Base-by-base conservation (phyloP, 2,888 invertebrate genomes). In the Phania funesta region DNA sequence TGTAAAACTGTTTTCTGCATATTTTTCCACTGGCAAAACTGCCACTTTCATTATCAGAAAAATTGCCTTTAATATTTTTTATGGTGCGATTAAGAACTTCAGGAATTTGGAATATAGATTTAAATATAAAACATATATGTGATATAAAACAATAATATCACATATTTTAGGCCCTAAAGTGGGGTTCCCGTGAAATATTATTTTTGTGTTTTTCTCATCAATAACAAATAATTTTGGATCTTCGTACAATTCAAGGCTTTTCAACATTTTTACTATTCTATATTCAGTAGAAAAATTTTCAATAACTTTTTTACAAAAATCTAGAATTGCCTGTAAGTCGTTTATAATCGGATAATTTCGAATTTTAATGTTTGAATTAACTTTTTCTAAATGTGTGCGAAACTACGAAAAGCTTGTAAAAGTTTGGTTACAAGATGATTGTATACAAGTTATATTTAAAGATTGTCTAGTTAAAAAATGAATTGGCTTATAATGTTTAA, bases 261-360 rank as follows among this genome's bases (percentile, higher is more conserved):
- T 77, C 35, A 77, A 56, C 62, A 46, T 44, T 46, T 70, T 70
- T 41, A 77, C 50, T 26, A 70, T 41, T 64, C 26, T 29, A 41
- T 77, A 70, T 56, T 77, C 77, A 32, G 77, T 54, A 18, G 41
- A 77, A 6, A 32, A 8, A 32, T 6, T 9, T 32, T 32, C 32
- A 32, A 32, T 8, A n/a, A 70, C 62, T 44, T 20, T 48, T 11
- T 54, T 68, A 54, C 68, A 68, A 62, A 76, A 68, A 62, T 54
- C n/a, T 64, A 64, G 44, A 54, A 74, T 64, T 29, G 41, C 16
- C 29, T 74, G 22, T 38, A 64, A 38, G 26, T 64, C 74, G 20
- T 62, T 44, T 48, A 38, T 22, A 58, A 62, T 73, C 52, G 38
- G n/a, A 60, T 13, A 20, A 24, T 60, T 16, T n/a, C n/a, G n/a